A percentile compares a stretch with the other conserved stretches of the same genome.
Evolutionary conservation across 2,113 vertebrate species (phyloP).

Genomic region (Ameiurus melas): DNA sequence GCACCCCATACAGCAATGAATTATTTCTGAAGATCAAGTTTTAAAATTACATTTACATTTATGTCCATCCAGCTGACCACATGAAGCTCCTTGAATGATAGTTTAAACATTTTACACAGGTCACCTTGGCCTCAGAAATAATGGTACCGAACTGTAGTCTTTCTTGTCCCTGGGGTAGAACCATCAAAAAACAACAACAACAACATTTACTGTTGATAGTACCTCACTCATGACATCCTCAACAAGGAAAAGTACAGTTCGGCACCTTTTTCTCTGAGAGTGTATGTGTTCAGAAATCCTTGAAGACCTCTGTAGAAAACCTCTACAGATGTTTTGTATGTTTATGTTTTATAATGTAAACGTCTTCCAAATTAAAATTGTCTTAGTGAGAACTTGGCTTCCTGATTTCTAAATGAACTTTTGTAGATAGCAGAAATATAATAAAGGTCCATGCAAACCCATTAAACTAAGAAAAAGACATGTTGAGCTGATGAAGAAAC

Average conservation of each 20-base stretch:
- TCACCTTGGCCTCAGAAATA: neutral
- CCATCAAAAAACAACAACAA: neutral
- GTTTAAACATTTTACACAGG: neutral
- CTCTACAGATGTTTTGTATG: neutral
- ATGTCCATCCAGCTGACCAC: neutral
- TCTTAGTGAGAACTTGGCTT: neutral
- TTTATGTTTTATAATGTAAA: neutral
- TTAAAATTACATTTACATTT: neutral
- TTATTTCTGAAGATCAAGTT: neutral
- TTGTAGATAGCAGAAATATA: neutral
- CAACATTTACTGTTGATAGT: too few species aligned
- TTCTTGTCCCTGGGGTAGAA: neutral
- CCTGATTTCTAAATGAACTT: neutral
- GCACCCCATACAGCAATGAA: neutral
- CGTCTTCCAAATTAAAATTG: neutral
- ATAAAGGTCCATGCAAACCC: neutral
- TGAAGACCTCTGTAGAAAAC: neutral
- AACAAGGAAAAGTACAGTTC: neutral
- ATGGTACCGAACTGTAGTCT: neutral
- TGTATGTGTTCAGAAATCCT: neutral
- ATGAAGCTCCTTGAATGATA: neutral
- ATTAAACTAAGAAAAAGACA: neutral
- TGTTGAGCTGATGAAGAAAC: constrained; percentile 11
- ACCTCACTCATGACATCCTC: too few species aligned
- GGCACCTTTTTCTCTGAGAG: neutral